Base-by-base conservation (phyloP, 2,113 vertebrate genomes). In the Nannobrachium achirus region DNA sequence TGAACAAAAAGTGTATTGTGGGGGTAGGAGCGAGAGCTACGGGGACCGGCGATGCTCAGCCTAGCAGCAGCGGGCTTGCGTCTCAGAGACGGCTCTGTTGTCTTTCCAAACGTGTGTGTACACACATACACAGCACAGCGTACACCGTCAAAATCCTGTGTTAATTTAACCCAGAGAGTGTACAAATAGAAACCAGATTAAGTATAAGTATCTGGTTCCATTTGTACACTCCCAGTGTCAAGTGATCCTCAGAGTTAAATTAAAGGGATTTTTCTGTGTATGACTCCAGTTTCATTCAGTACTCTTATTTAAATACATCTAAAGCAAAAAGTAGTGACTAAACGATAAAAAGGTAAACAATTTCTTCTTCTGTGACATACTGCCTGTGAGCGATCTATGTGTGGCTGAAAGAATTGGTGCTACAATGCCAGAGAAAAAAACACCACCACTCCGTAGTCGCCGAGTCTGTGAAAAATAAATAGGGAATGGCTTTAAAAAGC, bases 391-490 rank as follows among this genome's bases (percentile, higher is more conserved):
- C 55, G 58, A 55, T 51, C 33, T 18, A 15, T 13, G 45, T 6
- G 56, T 50, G 63, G 41, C 71, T 81, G 63, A 73, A 73, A 48
- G 77, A 33, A 33, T 33, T 8, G 66, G 74, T 42, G 82, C 80
- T 49, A 67, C 55, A 66, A 73, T 18, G 77, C 77, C 78, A 74
- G 71, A 80, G 15, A 49, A 61, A 60, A 33, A 33, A 33, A 33
- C 25, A 25, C n/a, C 64, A 39, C 16, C 66, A 69, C 76, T 90
- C 84, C 80, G 84, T 85, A 89, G 85, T 86, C 70, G 73, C 64
- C 49, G 8, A 10, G 55, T 50, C 41, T 78, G 49, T 49, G 19
- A 44, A 48, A 75, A 59, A 55, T 66, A 70, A 49, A 33, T 33
- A 65, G 53, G 70, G 74, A 67, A 73, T 46, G 75, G 58, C 67